Evolutionary conservation across 2,113 vertebrate genomes (phyloP), one percentile per base, ranked within the genome.

Genomic region (Uria lomvia): DNA sequence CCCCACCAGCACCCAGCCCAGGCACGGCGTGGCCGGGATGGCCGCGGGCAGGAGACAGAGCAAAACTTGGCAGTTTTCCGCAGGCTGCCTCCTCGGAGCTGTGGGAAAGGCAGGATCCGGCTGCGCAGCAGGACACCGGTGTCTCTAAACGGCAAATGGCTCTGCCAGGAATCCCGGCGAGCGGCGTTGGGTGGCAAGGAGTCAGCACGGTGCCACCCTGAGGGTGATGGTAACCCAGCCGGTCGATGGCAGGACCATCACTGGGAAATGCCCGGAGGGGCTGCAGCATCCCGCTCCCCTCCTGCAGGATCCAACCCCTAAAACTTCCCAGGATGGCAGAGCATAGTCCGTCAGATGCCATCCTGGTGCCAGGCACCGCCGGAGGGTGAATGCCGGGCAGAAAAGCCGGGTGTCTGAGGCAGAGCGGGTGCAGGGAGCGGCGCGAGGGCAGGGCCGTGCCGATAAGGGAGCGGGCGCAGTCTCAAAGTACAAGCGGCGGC

Each of bases 331-430:
- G 40, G 38, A 15, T 0, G 18, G 19, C 3, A 9, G 2, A 77
- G 70, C 36, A 2, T 9, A 4, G 0, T 1, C 9, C 2, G 4
- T 8, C 26, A 9, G 71, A 0, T 8, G 30, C 73, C 77, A 50
- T 42, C 55, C 12, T 1, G 1, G 50, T 1, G 76, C 53, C 3
- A 8, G 72, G 49, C 40, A 13, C 68, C 1, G 34, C 60, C 0
- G 8, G 30, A 2, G 2, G 60, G 24, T 2, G 63, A 68, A 56
- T 1, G 36, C 7, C 1, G 19, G 63, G 73, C 15, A 32, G 45
- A 74, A 66, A 66, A 66, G 45, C 5, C 1, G 1, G 23, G 0
- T 1, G 23, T 70, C 27, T 30, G 82, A 90, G 66, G 50, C 52
- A 12, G 23, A 65, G 70, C 0, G 27, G 30, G 66, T 8, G 74